Conservation (phyloP, 30 jellyfish, hydroid and myxozoan genomes). For the Rhopilema esculentum region DNA sequence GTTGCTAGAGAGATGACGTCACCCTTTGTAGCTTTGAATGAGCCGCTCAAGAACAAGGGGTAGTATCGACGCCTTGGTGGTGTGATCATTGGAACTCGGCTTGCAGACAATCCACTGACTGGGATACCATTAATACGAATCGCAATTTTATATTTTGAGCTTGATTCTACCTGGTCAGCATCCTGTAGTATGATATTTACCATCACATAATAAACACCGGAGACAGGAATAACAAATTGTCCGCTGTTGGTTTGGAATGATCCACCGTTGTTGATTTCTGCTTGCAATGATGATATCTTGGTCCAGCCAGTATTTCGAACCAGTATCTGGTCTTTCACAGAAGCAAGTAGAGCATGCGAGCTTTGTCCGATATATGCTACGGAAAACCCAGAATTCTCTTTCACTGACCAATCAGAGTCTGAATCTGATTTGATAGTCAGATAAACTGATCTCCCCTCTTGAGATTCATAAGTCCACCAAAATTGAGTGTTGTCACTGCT, state of each 20-base stretch:
- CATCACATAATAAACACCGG: constrained; percentile 83
- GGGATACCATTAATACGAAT: constrained; percentile 39
- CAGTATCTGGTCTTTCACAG: background rate
- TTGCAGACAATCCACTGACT: constrained; percentile 61
- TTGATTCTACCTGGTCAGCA: constrained; percentile 59
- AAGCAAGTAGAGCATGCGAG: constrained; percentile 67
- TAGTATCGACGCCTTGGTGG: constrained; percentile 53
- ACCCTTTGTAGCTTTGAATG: constrained; percentile 75
- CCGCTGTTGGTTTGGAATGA: constrained; percentile 52
- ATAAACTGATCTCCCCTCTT: constrained; percentile 55
- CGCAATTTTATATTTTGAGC: constrained; percentile 31
- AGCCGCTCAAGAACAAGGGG: constrained; percentile 85
- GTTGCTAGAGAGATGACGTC: constrained; percentile 47
- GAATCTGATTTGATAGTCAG: constrained; percentile 57
- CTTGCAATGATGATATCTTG: constrained; percentile 34
- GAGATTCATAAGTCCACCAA: constrained; percentile 78
- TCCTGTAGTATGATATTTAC: constrained; percentile 74
- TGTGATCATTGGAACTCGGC: constrained; percentile 32
- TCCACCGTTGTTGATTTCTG: constrained; percentile 30
- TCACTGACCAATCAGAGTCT: constrained; percentile 88
- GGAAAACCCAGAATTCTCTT: constrained; percentile 69
- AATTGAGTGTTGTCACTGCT: constrained; percentile 55
- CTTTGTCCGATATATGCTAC: constrained; percentile 80
- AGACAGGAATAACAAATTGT: constrained; percentile 43
- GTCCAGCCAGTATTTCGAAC: constrained; percentile 39